Evolutionary conservation across 2,888 invertebrate genomes (phyloP).

Genomic region (Griposia aprilina): DNA sequence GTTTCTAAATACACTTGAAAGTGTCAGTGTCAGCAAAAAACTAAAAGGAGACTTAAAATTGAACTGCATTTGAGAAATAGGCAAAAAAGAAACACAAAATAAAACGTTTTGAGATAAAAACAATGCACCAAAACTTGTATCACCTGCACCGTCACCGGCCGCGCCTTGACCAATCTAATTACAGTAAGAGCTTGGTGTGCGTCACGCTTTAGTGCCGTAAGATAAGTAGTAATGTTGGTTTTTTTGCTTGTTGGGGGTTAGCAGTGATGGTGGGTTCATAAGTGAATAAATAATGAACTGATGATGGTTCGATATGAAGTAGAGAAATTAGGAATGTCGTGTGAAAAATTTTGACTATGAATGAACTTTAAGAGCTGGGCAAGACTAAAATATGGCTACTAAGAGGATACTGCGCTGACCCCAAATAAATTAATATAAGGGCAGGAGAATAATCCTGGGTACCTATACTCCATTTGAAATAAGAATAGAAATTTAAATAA

Average conservation of each 20-base stretch:
- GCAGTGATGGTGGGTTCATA: not conserved
- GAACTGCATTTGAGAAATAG: not conserved
- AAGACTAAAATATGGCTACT: no score
- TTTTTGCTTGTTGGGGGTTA: constrained; percentile 9
- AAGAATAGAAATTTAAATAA: no score
- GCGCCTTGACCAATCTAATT: constrained; percentile 71
- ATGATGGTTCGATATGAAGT: not conserved
- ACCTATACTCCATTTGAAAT: no score
- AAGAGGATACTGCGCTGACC: no score
- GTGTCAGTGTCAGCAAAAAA: not conserved
- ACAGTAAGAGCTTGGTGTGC: constrained; percentile 73
- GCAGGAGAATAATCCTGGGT: no score
- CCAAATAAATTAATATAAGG: no score
- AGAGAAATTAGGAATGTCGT: not conserved
- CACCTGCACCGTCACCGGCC: constrained; percentile 41
- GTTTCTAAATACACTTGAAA: not conserved
- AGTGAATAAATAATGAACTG: not conserved
- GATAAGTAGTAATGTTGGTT: constrained; percentile 12
- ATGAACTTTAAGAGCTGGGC: not conserved
- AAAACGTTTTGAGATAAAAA: not conserved
- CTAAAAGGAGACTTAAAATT: not conserved
- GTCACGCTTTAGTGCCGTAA: constrained; percentile 63
- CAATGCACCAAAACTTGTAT: constrained; percentile 22
- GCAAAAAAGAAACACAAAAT: not conserved
- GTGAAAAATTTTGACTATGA: not conserved